These are phyloP conservation scores for Sphinx pinastri DNA, from an alignment of 2,888 invertebrate species.

Conservation along the genomic window DNA sequence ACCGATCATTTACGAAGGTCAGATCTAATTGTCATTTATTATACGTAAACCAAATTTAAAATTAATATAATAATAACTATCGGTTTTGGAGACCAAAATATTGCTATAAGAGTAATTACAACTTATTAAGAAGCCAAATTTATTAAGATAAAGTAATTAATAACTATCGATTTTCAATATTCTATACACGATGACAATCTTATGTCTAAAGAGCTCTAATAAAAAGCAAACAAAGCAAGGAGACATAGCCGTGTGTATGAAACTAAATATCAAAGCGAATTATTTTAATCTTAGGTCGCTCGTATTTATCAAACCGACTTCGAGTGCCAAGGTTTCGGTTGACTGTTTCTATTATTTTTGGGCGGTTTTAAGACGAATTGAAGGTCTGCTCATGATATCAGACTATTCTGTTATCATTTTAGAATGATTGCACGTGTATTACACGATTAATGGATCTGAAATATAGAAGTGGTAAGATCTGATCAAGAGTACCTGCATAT, in stretches of 20 bases:
- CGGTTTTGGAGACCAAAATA: too few relatives aligned
- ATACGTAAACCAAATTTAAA: too few relatives aligned
- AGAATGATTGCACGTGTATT: not conserved
- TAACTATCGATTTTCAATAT: too few relatives aligned
- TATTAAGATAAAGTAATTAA: too few relatives aligned
- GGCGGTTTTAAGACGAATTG: not conserved
- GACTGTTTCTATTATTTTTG: conserved; percentile 17
- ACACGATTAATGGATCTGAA: not conserved
- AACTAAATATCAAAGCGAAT: conserved; percentile 18
- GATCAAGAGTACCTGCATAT: too few relatives aligned
- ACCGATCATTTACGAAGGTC: conserved; percentile 97
- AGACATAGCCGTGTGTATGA: not conserved
- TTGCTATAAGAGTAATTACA: too few relatives aligned
- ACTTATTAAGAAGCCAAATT: too few relatives aligned
- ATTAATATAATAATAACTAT: too few relatives aligned
- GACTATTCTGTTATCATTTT: not conserved
- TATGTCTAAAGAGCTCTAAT: not conserved
- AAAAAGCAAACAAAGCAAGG: not conserved
- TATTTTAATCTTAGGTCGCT: conserved; percentile 19
- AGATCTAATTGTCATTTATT: conserved; percentile 36
- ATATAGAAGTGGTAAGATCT: too few relatives aligned
- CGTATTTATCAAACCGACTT: conserved; percentile 14
- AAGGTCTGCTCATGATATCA: conserved; percentile 1
- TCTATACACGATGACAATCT: not conserved
- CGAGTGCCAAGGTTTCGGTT: conserved; percentile 13